Conservation (phyloP, 2,888 invertebrate genomes). For the Gastracanthus pulcherrimus region DNA sequence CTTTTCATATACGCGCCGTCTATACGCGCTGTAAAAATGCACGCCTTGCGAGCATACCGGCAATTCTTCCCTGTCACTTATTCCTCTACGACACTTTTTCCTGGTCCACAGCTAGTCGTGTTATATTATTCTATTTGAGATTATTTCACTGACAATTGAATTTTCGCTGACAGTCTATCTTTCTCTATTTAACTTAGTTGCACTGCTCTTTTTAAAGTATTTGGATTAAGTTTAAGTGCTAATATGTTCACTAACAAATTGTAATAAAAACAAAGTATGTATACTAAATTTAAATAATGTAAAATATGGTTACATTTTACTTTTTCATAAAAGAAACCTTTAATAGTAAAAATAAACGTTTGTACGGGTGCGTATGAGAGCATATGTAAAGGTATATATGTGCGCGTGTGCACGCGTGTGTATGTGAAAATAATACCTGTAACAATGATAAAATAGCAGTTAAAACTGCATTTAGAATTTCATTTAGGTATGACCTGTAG, state of each 20-base stretch:
- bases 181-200: neutral
- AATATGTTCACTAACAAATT: neutral
- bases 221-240: neutral
- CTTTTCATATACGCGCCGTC: neutral
- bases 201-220: no score
- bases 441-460: neutral
- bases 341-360: no score
- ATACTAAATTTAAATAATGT: no score
- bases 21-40: neutral
- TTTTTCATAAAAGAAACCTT: no score
- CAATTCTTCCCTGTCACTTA: slow-evolving; percentile 12
- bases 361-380: no score
- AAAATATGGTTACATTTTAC: no score
- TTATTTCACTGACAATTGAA: slow-evolving; percentile 4
- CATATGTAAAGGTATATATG: no score
- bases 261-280: no score
- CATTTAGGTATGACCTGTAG: neutral
- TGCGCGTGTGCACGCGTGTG: no score
- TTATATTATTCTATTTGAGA: neutral
- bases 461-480: neutral
- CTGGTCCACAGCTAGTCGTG: neutral
- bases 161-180: neutral
- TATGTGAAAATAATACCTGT: neutral
- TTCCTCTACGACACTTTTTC: neutral
- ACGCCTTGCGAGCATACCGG: no score